Conservation (phyloP, 2,797 vertebrate genomes). For the Limnodromus scolopaceus region DNA sequence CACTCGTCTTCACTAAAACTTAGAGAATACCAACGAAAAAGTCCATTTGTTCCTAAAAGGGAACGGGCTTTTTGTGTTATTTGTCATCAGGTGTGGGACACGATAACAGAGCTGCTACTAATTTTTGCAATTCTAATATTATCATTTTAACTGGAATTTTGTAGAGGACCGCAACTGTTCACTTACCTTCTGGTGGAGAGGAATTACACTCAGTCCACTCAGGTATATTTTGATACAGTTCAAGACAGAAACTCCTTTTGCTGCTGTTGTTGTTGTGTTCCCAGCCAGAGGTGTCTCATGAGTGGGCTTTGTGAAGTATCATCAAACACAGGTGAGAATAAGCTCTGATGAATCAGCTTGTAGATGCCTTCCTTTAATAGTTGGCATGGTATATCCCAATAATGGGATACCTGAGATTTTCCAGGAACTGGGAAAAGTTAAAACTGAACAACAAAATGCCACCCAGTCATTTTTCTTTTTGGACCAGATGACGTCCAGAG, state of each 20-base stretch:
- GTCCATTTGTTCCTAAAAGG: not conserved
- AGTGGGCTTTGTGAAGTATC: not conserved
- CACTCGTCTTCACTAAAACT: fast-evolving
- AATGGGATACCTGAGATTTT: not conserved
- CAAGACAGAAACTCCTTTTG: not conserved
- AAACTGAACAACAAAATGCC: not conserved
- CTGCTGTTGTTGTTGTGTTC: not conserved
- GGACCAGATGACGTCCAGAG: not conserved
- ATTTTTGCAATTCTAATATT: not conserved
- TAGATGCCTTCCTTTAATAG: not conserved
- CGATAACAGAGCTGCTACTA: not conserved
- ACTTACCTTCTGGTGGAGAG: not conserved
- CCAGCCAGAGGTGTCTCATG: not conserved
- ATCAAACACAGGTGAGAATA: not conserved
- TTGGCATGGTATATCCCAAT: not conserved
- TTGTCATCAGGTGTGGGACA: not conserved
- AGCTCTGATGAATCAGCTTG: not conserved
- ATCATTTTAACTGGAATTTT: not conserved
- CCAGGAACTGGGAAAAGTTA: not conserved
- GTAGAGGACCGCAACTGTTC: not conserved
- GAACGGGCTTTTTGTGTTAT: not conserved
- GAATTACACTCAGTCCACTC: not conserved
- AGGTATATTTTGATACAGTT: not conserved
- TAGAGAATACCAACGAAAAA: not conserved
- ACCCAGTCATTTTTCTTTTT: not conserved